Evolutionary conservation across 1,140 invertebrate species (phyloP).

Genomic region (Camponotus pennsylvanicus): DNA sequence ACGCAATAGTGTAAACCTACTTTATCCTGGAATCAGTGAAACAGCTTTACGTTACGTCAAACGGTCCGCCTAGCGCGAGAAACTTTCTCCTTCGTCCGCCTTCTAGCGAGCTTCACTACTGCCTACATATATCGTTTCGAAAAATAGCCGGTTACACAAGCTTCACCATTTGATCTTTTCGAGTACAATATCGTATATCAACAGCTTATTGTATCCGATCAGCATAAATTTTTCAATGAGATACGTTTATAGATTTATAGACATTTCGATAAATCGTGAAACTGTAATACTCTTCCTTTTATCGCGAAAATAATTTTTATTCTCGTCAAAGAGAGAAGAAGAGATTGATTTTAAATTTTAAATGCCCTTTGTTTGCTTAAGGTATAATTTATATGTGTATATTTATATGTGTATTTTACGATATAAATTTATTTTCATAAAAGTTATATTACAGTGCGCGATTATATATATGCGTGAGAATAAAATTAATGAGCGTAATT

Average conservation of each 20-base stretch:
- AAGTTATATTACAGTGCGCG: background rate
- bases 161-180: background rate
- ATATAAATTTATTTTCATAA: background rate
- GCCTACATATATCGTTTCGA: background rate
- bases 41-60: constrained; percentile 29
- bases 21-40: background rate
- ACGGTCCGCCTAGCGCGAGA: background rate
- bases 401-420: background rate
- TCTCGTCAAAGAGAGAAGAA: background rate
- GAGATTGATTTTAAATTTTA: background rate
- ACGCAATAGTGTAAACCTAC: constrained; percentile 22
- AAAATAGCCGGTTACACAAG: background rate
- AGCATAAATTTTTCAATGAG: background rate
- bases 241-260: background rate
- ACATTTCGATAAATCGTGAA: background rate
- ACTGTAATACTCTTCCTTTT: background rate
- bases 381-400: background rate
- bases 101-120: background rate
- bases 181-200: background rate
- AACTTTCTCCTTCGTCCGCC: constrained; percentile 12
- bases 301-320: constrained; percentile 15
- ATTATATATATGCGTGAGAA: background rate
- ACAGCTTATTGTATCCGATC: background rate
- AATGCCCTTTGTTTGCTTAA: background rate
- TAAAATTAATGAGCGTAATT: background rate